A percentile compares a stretch with the other conserved stretches of the same genome.
phyloP scores from a whole-genome alignment of 1,140 invertebrate genomes.

The Halictus rubicundus region DNA sequence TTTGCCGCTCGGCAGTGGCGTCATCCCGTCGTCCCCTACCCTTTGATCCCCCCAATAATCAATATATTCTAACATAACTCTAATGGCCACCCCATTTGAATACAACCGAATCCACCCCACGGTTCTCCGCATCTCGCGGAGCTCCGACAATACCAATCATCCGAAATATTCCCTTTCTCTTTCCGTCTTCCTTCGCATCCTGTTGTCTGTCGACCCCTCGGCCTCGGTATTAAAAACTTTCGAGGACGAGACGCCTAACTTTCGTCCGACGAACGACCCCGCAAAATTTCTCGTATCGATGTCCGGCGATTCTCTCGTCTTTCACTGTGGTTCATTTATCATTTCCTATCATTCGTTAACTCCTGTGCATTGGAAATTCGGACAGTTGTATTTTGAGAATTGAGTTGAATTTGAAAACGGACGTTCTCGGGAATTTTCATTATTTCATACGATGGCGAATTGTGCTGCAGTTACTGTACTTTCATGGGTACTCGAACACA shows the following conservation, averaged over 20 bases:
- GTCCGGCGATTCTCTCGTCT: constrained; percentile 65
- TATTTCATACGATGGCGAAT: no score
- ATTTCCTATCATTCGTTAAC: not conserved
- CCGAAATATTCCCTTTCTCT: constrained; percentile 74
- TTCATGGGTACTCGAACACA: no score
- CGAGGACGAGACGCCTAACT: constrained; percentile 66
- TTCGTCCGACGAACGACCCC: constrained; percentile 51
- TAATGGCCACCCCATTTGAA: constrained; percentile 80
- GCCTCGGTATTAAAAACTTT: constrained; percentile 79
- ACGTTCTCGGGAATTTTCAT: not conserved
- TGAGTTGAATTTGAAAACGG: not conserved
- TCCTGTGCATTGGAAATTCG: no score
- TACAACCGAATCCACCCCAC: constrained; percentile 73
- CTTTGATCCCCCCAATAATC: constrained; percentile 81
- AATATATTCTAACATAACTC: constrained; percentile 81
- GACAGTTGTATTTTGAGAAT: no score
- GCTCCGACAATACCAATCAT: constrained; percentile 79
- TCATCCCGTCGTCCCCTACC: constrained; percentile 70
- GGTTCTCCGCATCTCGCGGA: constrained; percentile 66
- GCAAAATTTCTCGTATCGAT: constrained; percentile 68
- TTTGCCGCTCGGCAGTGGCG: constrained; percentile 68
- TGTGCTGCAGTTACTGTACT: no score
- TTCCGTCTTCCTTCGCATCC: constrained; percentile 63
- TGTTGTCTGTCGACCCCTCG: constrained; percentile 67
- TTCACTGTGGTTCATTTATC: constrained; percentile 18